A percentile compares a stretch with the other conserved stretches of the same genome.
Conservation (phyloP, 1,140 invertebrate genomes). For the Brachionus plicatilis region DNA sequence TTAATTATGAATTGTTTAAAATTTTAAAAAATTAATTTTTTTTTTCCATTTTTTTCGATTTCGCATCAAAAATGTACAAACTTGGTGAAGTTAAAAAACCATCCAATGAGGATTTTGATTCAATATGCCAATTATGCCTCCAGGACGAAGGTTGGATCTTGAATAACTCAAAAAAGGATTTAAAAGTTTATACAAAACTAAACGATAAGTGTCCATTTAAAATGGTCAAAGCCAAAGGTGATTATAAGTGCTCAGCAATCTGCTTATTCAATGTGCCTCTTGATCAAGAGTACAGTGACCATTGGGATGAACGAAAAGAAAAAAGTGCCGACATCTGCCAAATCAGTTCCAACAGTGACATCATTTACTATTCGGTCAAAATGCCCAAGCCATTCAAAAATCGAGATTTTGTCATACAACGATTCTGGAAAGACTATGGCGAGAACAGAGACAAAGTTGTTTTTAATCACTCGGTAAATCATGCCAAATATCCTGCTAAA, state of each 20-base stretch:
- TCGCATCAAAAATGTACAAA: not conserved
- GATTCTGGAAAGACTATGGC: slow-evolving; percentile 72
- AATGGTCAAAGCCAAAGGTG: not conserved
- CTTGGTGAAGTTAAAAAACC: slow-evolving; percentile 23
- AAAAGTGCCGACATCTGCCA: not conserved
- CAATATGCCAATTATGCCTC: not conserved
- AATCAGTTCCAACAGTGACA: slow-evolving; percentile 21
- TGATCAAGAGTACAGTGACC: slow-evolving; percentile 9
- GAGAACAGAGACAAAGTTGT: slow-evolving; percentile 75
- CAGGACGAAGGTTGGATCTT: slow-evolving; percentile 4
- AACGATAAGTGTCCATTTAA: not conserved
- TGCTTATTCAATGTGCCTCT: slow-evolving; percentile 19
- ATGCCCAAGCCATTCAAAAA: slow-evolving; percentile 79
- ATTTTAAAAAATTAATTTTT: too few relatives aligned
- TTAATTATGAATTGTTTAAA: too few relatives aligned
- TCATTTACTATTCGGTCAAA: slow-evolving; percentile 57
- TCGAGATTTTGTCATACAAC: slow-evolving; percentile 79
- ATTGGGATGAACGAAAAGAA: slow-evolving; percentile 26
- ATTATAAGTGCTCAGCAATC: not conserved
- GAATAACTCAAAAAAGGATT: not conserved
- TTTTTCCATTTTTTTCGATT: too few relatives aligned
- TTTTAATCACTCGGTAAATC: slow-evolving; percentile 80
- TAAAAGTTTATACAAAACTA: not conserved
- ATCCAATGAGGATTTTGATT: slow-evolving; percentile 10
- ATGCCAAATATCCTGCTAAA: slow-evolving; percentile 59